A percentile compares a stretch with the other conserved stretches of the same genome.
phyloP scores from a whole-genome alignment of 2,797 vertebrate species.

The Triplophysa bombifrons region DNA sequence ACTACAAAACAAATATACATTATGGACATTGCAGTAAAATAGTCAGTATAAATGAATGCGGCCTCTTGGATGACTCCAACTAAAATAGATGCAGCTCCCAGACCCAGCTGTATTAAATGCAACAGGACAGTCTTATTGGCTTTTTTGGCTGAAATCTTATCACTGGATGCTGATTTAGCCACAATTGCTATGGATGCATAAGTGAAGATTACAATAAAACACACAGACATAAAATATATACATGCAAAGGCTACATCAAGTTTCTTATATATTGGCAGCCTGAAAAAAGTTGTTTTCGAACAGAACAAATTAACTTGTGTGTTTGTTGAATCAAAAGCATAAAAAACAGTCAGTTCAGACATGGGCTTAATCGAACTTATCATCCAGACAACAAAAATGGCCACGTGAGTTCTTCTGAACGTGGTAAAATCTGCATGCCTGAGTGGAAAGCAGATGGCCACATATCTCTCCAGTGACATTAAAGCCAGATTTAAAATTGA shows the following conservation, averaged over 20 bases:
- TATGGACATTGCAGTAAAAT: neutral
- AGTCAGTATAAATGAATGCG: conserved; percentile 3
- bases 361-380: conserved; percentile 9
- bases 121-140: conserved; percentile 38
- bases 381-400: conserved; percentile 38
- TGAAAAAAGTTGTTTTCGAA: conserved; percentile 13
- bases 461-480: conserved; percentile 35
- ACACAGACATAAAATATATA: conserved; percentile 23
- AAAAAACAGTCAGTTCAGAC: conserved; percentile 25
- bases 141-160: conserved; percentile 11
- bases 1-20: conserved; percentile 54
- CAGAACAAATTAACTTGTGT: conserved; percentile 12
- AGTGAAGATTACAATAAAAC: conserved; percentile 27
- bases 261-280: conserved; percentile 27
- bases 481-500: conserved; percentile 61
- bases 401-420: conserved; percentile 63
- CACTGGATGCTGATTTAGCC: conserved; percentile 17
- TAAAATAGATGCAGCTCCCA: conserved; percentile 28
- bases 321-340: conserved; percentile 7
- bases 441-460: conserved; percentile 38
- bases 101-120: conserved; percentile 35
- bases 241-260: conserved; percentile 23
- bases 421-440: conserved; percentile 14
- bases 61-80: conserved; percentile 17
- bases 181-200: conserved; percentile 15